Evolutionary conservation across 2,888 invertebrate genomes (phyloP), one percentile per base, ranked within the genome.

Genomic region (Gerris lacustris): DNA sequence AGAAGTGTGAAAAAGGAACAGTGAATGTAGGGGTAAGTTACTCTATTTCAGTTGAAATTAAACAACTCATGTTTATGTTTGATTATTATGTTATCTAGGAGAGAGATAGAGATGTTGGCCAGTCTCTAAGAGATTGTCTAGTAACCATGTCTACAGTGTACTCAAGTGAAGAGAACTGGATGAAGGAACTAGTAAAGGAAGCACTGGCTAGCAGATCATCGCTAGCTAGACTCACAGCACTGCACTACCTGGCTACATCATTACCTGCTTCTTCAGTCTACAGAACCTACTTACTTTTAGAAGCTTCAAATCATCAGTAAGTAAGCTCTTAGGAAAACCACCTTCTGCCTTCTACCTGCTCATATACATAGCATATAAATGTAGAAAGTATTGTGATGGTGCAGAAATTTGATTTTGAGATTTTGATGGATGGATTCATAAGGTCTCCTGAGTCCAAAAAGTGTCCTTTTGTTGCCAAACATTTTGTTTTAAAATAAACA

Each of bases 301-400:
- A 93, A 70, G 92, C 93, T 47, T 89, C 89, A 75, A 94, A 93
- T 66, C 94, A 95, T 79, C 85, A 84, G 91, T 92, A 80, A 80
- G 84, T 81, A 73, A 45, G 43, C 55, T 31, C 66, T 17, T 55
- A 66, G 68, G 15, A n/a, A 70, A 68, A 44, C 63, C 44, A 62
- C 44, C 71, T 18, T 67, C 15, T 63, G 0, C 45, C 44, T 45
- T 45, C 17, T 72, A 4, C 11, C 11, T 6, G 45, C 43, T 18
- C 5, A 18, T 66, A 1, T 31, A 31, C 4, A 31, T 31, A 31
- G 31, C 4, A 31, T 31, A 31, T 31, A 31, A 31, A 31, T 31
- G 31, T 31, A 31, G 31, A 31, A 31, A 31, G 31, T 31, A 31
- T 31, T 31, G 1, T 31, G 31, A 31, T 31, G 31, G 31, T 31